Base-by-base conservation (phyloP, 2,113 vertebrate genomes). In the Alethe diademata region DNA sequence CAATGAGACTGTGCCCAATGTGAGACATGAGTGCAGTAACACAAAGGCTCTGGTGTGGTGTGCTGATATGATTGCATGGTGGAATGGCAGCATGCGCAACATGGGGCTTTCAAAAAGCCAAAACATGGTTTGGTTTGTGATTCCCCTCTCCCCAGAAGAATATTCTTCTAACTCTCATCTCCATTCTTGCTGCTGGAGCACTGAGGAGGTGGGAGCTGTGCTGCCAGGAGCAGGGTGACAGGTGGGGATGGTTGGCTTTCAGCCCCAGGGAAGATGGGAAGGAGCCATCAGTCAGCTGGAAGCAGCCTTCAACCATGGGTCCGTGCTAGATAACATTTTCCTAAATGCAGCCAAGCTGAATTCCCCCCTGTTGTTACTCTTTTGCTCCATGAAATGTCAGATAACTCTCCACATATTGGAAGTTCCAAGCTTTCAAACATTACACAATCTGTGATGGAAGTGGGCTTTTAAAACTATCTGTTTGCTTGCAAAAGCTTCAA, bases 401-500 rank as follows among this genome's bases (percentile, higher is more conserved):
- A 50, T 23, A 80, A 18, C 42, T 26, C 28, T 53, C 74, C 31
- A 18, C 20, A 3, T 19, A 45, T 42, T 54, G 43, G 61, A 56
- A 71, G 73, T 67, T 57, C n/a, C 35, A 71, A 22, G 31, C 48
- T 89, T 81, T 53, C 76, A 51, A 84, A 43, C n/a, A 5, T 93
- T 90, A 62, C 0, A 0, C 72, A 92, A 61, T 15, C 36, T 33
- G 13, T 1, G 4, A 43, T 84, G 69, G 83, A 81, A 92, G 78
- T 1, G 12, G 51, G 33, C 48, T 88, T 91, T 93, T 81, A 64
- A 60, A 87, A 42, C 6, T 17, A 35, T 61, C 45, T 91, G 22
- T 94, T 93, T 80, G 42, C 83, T 84, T 40, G 70, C 62, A 88
- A 94, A 83, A 43, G 15, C 86, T 94, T 43, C 89, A 57, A 6